Evolutionary conservation across 1,140 invertebrate species (phyloP).

Genomic region (Ladona fulva): DNA sequence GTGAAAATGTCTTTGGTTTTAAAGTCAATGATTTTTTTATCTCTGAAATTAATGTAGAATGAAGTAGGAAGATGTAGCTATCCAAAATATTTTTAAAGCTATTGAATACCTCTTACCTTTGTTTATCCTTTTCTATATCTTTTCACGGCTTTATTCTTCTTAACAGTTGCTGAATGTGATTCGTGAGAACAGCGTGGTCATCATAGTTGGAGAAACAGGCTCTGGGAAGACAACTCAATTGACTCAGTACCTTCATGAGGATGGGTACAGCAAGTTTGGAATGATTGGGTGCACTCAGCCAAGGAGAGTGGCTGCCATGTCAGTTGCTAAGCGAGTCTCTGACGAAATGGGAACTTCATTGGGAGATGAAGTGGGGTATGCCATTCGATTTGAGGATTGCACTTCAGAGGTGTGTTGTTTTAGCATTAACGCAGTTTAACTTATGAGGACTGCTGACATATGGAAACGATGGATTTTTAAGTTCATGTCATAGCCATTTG

Average conservation of each 20-base stretch:
- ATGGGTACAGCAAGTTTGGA: constrained; percentile 86
- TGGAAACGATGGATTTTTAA: too few species aligned
- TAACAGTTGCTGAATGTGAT: constrained; percentile 74
- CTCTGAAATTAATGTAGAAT: too few species aligned
- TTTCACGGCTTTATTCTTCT: constrained; percentile 5
- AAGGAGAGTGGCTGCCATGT: constrained; percentile 95
- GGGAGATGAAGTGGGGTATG: constrained; percentile 92
- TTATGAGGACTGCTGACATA: too few species aligned
- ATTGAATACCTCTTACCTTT: too few species aligned
- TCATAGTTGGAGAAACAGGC: constrained; percentile 97
- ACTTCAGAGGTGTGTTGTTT: constrained; percentile 64
- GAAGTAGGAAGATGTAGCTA: too few species aligned
- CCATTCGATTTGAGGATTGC: constrained; percentile 99
- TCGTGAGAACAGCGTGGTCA: constrained; percentile 88
- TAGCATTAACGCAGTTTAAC: too few species aligned
- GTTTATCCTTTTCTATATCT: background rate
- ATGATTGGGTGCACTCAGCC: constrained; percentile 96
- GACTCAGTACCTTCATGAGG: constrained; percentile 98
- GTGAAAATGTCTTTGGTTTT: too few species aligned
- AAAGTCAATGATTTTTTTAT: too few species aligned
- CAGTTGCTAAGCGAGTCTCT: constrained; percentile 95
- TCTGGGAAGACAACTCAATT: constrained; percentile 98
- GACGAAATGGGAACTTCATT: constrained; percentile 93
- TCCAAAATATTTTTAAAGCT: too few species aligned
- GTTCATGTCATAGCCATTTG: too few species aligned